Percentiles rank a stretch among this genome's conserved stretches.
Evolutionary conservation across 2,113 vertebrate species (phyloP).

Genomic region (Burhinus oedicnemus): DNA sequence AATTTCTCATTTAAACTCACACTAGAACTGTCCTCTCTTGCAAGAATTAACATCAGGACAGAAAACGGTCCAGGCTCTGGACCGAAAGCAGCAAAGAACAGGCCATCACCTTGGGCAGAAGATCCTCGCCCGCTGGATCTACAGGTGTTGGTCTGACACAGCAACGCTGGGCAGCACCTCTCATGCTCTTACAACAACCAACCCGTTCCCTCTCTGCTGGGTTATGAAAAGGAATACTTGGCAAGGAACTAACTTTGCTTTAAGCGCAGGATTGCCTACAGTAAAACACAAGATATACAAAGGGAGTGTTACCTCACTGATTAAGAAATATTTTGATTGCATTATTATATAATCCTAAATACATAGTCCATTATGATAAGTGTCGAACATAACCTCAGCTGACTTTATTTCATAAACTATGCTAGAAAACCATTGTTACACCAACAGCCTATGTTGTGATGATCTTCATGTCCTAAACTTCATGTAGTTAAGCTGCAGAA

Average conservation of each 20-base stretch:
- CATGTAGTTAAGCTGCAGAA: neutral
- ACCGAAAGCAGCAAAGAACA: neutral
- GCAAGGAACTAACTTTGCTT: neutral
- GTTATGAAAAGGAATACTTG: neutral
- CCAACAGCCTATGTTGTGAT: neutral
- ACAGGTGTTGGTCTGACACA: neutral
- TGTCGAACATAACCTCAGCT: neutral
- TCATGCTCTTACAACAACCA: neutral
- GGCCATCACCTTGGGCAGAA: neutral
- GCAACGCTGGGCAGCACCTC: neutral
- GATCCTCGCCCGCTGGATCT: neutral
- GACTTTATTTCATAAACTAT: neutral
- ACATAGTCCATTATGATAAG: neutral
- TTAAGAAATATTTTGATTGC: neutral
- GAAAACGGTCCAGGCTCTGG: neutral
- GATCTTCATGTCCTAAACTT: neutral
- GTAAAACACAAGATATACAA: neutral
- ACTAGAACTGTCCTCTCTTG: neutral
- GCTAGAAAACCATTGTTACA: neutral
- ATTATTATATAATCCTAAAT: neutral
- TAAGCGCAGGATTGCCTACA: neutral
- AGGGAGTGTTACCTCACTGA: neutral
- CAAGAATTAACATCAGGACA: conserved; percentile 28
- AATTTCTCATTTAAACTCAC: conserved; percentile 39
- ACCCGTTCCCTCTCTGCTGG: neutral